Percentiles rank a stretch among this genome's conserved stretches.
phyloP scores from a whole-genome alignment of 1,140 invertebrate genomes.

The Globodera rostochiensis region DNA sequence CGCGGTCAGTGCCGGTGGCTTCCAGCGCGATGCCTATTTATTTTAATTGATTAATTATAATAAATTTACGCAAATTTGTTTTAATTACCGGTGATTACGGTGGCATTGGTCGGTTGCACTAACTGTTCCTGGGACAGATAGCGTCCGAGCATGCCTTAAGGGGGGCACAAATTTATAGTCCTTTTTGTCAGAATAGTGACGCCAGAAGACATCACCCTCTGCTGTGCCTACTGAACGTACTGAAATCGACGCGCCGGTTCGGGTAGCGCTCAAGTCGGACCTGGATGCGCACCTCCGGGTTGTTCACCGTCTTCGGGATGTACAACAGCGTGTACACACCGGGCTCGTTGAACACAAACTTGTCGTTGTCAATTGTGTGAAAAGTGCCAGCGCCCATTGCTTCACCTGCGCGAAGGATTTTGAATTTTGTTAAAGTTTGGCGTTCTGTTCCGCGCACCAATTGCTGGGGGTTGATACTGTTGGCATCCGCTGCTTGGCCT shows the following conservation, averaged over 20 bases:
- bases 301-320: conserved; percentile 61
- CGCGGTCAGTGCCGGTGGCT: conserved; percentile 63
- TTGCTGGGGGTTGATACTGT: conserved; percentile 64
- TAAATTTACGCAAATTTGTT: too few relatives aligned
- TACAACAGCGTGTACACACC: conserved; percentile 63
- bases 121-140: conserved; percentile 61
- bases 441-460: conserved; percentile 31
- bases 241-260: conserved; percentile 62
- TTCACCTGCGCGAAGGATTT: conserved; percentile 36
- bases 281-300: conserved; percentile 64
- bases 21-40: conserved; percentile 57
- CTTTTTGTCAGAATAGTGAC: conserved; percentile 4
- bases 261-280: conserved; percentile 63
- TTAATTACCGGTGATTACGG: conserved; percentile 57
- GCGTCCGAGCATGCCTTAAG: conserved; percentile 59
- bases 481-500: conserved; percentile 62
- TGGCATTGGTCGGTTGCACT: conserved; percentile 64
- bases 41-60: not conserved
- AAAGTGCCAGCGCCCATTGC: conserved; percentile 62
- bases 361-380: conserved; percentile 63
- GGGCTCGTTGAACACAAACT: conserved; percentile 66
- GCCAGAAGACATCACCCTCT: conserved; percentile 8
- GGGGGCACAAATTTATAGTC: not conserved
- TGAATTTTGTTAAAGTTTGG: too few relatives aligned
- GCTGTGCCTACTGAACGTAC: conserved; percentile 26